Evolutionary conservation across 2,888 invertebrate species (phyloP).

Genomic region (Hoplodrina blanda): DNA sequence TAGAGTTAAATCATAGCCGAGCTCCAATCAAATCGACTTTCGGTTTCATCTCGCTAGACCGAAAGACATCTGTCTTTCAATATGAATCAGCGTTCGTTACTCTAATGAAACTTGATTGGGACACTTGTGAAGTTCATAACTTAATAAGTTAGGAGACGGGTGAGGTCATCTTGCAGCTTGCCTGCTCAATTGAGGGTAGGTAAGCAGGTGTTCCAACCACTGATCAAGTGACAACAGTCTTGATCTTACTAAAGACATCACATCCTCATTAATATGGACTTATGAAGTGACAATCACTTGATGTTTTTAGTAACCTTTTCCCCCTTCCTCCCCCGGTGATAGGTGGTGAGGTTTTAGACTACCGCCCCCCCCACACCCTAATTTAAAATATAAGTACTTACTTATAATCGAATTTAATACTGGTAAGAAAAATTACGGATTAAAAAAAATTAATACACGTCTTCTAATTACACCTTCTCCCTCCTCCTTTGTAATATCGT

Average conservation of each 20-base stretch:
- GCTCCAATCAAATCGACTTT: slow-evolving; percentile 27
- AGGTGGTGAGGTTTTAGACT: no score
- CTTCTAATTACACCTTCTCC: no score
- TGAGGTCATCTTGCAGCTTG: slow-evolving; percentile 39
- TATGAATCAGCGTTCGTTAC: slow-evolving; percentile 36
- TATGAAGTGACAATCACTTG: no score
- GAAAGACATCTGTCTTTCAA: slow-evolving; percentile 28
- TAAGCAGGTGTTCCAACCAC: slow-evolving; percentile 25
- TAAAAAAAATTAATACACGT: no score
- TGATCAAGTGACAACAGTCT: background rate
- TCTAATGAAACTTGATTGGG: slow-evolving; percentile 34
- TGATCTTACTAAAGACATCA: background rate
- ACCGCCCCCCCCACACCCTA: no score
- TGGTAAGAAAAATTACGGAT: no score
- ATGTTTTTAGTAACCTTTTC: no score
- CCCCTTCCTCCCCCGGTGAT: no score
- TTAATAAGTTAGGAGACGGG: slow-evolving; percentile 24
- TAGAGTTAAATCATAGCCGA: slow-evolving; percentile 12
- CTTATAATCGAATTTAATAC: no score
- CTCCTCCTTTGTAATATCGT: no score
- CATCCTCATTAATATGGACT: no score
- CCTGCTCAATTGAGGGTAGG: slow-evolving; percentile 22
- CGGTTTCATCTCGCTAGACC: slow-evolving; percentile 26
- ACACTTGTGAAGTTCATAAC: slow-evolving; percentile 26
- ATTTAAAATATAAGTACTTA: no score